These are phyloP conservation scores for Parnassius apollo DNA, from an alignment of 2,888 invertebrate species.

Conservation along the genomic window DNA sequence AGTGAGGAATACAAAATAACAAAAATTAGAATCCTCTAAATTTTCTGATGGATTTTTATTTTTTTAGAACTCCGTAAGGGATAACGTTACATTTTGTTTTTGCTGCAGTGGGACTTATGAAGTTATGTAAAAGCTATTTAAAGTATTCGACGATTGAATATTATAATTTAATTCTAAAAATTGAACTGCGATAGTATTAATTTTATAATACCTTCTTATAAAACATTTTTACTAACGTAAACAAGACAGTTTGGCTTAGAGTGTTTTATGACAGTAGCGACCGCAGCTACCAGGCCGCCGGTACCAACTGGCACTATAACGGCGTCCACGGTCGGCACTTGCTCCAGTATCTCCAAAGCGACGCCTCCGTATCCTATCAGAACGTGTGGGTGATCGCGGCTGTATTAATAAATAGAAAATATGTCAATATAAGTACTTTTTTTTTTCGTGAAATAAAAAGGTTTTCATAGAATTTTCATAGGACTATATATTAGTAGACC, in stretches of 20 bases:
- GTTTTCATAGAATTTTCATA: not conserved
- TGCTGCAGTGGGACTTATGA: too few species aligned
- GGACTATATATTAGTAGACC: too few species aligned
- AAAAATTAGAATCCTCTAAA: too few species aligned
- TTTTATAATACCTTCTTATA: conserved; percentile 10
- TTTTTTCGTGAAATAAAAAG: not conserved
- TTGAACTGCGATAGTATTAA: not conserved
- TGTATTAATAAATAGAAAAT: conserved; percentile 47
- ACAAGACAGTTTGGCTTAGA: conserved; percentile 89
- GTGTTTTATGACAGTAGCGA: conserved; percentile 92
- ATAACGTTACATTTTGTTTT: too few species aligned
- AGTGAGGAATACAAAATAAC: too few species aligned
- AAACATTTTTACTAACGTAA: conserved; percentile 84
- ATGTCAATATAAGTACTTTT: not conserved
- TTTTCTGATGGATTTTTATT: too few species aligned
- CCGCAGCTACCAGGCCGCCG: conserved; percentile 93
- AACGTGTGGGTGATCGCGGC: conserved; percentile 96
- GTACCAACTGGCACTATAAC: conserved; percentile 95
- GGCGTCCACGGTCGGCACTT: conserved; percentile 91
- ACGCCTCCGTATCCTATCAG: conserved; percentile 96
- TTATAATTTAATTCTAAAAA: too few species aligned
- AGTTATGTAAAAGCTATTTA: too few species aligned
- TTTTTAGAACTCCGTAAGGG: too few species aligned
- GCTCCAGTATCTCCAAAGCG: conserved; percentile 94
- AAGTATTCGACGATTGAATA: too few species aligned